Base-by-base conservation (phyloP, 2,888 invertebrate species). In the Theretra japonica region DNA sequence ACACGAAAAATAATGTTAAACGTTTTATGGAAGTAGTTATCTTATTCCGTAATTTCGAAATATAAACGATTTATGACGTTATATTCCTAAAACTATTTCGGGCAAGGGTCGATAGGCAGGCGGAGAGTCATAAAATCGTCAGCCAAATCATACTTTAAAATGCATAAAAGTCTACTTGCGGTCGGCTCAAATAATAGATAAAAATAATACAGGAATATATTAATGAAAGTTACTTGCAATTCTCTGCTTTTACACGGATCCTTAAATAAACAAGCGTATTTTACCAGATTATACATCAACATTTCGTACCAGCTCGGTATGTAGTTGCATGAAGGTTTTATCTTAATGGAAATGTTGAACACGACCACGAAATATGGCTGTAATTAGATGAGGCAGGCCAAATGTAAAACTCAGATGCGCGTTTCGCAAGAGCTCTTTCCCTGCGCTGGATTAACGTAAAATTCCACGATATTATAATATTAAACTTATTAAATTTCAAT, bases 381-480 rank as follows among this genome's bases (percentile, higher is more conserved):
- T 58, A 23, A 58, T 58, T 58, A 58, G 58, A 58, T 58, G 25
- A 58, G 25, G 58, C 58, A 25, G 58, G 58, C 23, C 58, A 58
- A 58, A 58, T 25, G 25, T 58, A 58, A 58, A 23, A 25, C 58
- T 58, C 11, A 58, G 58, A 58, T 11, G 25, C 58, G 25, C 25
- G 57, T 23, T 58, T 58, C 53, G n/a, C 19, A 5, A 53, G 53
- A 53, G 53, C 53, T 25, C 58, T 23, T 21, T 58, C 3, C 7
- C 58, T 58, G 58, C 58, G 25, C 23, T 58, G 58, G 25, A 25
- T 53, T 53, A 58, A 23, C 25, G 23, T 25, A 25, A 25, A n/a
- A 53, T 53, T 53, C n/a, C 17, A 41, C 41, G 41, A 41, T 41
- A 41, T 41, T 41, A 41, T 41, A 33, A 33, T 33, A 41, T 41